These are phyloP conservation scores for Orycteropus afer DNA, from an alignment of 2,113 vertebrate species.

Conservation along the genomic window DNA sequence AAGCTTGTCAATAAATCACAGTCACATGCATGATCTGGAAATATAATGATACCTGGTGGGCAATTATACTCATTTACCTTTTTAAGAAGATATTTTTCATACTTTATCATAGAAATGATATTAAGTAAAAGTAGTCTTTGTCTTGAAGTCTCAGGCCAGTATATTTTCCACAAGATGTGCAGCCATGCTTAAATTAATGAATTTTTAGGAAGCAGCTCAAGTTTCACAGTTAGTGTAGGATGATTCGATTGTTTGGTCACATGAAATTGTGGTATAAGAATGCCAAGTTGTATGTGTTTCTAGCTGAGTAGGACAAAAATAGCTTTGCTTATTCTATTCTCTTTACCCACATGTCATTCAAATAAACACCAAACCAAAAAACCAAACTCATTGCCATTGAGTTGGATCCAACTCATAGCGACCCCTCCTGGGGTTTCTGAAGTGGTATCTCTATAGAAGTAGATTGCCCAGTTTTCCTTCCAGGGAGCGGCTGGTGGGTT, in stretches of 20 bases:
- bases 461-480: too few relatives aligned
- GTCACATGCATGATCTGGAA: neutral
- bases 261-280: neutral
- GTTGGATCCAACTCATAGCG: too few relatives aligned
- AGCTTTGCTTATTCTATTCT: neutral
- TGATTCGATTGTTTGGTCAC: neutral
- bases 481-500: too few relatives aligned
- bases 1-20: neutral
- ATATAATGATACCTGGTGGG: neutral
- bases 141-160: neutral
- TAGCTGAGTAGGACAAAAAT: neutral
- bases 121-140: neutral
- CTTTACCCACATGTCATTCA: neutral
- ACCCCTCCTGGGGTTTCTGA: too few relatives aligned
- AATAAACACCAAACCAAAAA: neutral
- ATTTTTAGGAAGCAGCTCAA: neutral
- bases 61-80: neutral
- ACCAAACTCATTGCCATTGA: too few relatives aligned
- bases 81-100: neutral
- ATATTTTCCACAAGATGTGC: neutral
- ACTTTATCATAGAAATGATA: neutral
- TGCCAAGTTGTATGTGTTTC: neutral
- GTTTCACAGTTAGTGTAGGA: neutral
- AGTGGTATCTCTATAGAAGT: too few relatives aligned
- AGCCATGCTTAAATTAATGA: neutral